phyloP scores from a whole-genome alignment of 2,113 vertebrate species.

The Boleophthalmus pectinirostris region DNA sequence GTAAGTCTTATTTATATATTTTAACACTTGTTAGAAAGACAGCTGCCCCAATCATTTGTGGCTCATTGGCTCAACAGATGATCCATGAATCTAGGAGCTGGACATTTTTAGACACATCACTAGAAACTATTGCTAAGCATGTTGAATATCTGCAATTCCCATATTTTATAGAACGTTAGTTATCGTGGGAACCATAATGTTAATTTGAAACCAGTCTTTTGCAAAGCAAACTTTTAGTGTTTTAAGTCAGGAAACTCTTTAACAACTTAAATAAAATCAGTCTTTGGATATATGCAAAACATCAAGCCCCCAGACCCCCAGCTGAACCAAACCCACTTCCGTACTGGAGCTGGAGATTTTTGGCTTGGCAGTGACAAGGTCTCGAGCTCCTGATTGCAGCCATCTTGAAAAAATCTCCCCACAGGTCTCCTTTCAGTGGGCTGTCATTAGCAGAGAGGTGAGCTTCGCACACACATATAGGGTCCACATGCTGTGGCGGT shows the following conservation, averaged over 20 bases:
- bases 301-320: background rate
- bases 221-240: background rate
- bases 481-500: slow-evolving; percentile 45
- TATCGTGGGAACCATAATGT: background rate
- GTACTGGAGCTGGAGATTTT: background rate
- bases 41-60: background rate
- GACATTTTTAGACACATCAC: background rate
- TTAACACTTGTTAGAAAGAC: slow-evolving; percentile 5
- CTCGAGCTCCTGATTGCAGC: slow-evolving; percentile 79
- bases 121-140: background rate
- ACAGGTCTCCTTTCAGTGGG: slow-evolving; percentile 73
- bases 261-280: background rate
- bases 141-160: background rate
- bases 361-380: slow-evolving; percentile 67
- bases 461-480: slow-evolving; percentile 56
- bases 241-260: background rate
- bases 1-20: slow-evolving; percentile 52
- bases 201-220: background rate
- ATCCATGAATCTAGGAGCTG: background rate
- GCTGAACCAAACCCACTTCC: background rate
- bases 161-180: background rate
- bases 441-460: slow-evolving; percentile 72
- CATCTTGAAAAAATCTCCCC: slow-evolving; percentile 79
- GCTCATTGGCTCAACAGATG: background rate
- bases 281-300: background rate